Evolutionary conservation across 2,113 vertebrate species (phyloP).

Genomic region (Mohoua ochrocephala): DNA sequence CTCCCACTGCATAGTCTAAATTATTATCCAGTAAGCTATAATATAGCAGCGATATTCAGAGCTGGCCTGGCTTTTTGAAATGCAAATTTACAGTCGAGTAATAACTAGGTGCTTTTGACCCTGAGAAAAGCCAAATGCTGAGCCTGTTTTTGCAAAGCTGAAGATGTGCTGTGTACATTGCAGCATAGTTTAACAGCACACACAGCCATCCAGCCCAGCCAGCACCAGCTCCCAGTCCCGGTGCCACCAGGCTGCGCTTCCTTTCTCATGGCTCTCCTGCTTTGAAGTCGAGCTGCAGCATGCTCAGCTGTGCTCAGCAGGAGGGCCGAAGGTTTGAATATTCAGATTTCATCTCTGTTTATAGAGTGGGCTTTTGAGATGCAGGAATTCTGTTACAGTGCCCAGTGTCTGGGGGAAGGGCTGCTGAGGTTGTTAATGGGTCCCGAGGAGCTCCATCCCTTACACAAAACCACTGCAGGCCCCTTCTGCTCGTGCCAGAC

Average conservation of each 20-base stretch:
- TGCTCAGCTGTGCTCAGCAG: constrained; percentile 54
- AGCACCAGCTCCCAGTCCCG: not conserved
- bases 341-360: constrained; percentile 58
- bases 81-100: not conserved
- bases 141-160: not conserved
- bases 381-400: constrained; percentile 32
- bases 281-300: constrained; percentile 58
- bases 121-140: not conserved
- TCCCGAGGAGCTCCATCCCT: not conserved
- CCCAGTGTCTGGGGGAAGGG: not conserved
- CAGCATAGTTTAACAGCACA: not conserved
- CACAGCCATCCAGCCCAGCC: not conserved
- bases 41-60: not conserved
- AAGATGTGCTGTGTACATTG: not conserved
- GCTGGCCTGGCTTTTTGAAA: not conserved
- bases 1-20: not conserved
- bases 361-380: constrained; percentile 24
- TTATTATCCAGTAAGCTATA: not conserved
- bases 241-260: not conserved
- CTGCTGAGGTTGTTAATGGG: not conserved
- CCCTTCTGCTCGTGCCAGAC: not conserved
- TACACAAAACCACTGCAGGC: not conserved
- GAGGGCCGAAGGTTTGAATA: constrained; percentile 33
- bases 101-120: not conserved
- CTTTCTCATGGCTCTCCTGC: constrained; percentile 42